Conservation (phyloP, 2,888 invertebrate genomes). For the Amiota communis region DNA sequence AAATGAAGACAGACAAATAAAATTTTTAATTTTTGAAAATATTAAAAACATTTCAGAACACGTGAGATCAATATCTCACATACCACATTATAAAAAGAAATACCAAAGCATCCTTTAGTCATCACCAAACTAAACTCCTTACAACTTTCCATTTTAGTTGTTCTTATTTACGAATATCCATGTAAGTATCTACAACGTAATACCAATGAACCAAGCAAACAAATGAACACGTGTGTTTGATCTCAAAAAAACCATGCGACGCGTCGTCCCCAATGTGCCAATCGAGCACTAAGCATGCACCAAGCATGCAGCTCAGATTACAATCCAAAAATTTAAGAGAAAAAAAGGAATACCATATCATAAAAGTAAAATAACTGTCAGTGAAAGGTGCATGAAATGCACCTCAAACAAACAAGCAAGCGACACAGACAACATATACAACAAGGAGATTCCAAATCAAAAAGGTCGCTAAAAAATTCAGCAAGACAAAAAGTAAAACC, state of each 20-base stretch:
- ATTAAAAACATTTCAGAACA: too few relatives aligned
- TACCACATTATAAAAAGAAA: too few relatives aligned
- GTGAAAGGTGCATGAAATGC: constrained; percentile 4
- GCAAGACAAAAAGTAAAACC: constrained; percentile 6
- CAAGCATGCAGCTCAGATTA: constrained; percentile 25
- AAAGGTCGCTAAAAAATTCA: not conserved
- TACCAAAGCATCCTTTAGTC: too few relatives aligned
- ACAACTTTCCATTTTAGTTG: too few relatives aligned
- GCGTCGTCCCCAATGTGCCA: not conserved
- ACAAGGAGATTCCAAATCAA: constrained; percentile 1
- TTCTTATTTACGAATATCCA: too few relatives aligned
- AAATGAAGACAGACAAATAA: too few relatives aligned
- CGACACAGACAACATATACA: not conserved
- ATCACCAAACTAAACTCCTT: too few relatives aligned
- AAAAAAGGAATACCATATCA: not conserved
- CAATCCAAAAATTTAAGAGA: constrained; percentile 4
- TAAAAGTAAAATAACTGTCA: constrained; percentile 1
- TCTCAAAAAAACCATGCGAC: not conserved
- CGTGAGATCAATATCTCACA: too few relatives aligned
- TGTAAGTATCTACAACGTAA: too few relatives aligned
- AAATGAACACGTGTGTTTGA: not conserved
- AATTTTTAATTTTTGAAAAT: too few relatives aligned
- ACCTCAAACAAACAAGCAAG: not conserved
- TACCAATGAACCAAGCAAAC: not conserved
- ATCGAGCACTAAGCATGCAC: constrained; percentile 12